A percentile compares a stretch with the other conserved stretches of the same genome.
Evolutionary conservation across 2,888 invertebrate species (phyloP).

Genomic region (Hirtodrosophila trivittata): DNA sequence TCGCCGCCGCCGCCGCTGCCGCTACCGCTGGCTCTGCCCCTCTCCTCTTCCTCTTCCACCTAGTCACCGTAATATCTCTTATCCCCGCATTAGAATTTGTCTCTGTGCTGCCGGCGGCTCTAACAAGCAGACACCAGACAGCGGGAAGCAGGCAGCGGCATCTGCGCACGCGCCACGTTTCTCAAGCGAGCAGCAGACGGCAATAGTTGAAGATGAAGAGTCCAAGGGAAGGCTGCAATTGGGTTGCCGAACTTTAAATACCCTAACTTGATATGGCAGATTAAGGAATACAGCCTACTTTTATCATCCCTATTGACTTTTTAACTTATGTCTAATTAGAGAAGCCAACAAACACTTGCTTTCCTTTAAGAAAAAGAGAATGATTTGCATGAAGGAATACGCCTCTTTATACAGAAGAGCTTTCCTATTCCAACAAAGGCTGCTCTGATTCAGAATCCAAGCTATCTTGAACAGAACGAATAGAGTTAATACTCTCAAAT

Average conservation of each 20-base stretch:
- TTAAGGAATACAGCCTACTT: too few relatives aligned
- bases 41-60: not conserved
- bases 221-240: not conserved
- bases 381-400: too few relatives aligned
- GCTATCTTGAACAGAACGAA: too few relatives aligned
- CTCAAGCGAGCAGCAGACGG: constrained; percentile 19
- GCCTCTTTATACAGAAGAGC: too few relatives aligned
- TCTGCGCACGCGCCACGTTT: constrained; percentile 71
- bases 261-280: not conserved
- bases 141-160: constrained; percentile 15
- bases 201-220: constrained; percentile 19
- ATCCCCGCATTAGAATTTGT: constrained; percentile 74
- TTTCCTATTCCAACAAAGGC: too few relatives aligned
- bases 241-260: not conserved
- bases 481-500: too few relatives aligned
- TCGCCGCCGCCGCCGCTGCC: constrained; percentile 18
- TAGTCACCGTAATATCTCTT: constrained; percentile 52
- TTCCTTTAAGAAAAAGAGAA: too few relatives aligned
- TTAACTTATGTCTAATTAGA: too few relatives aligned
- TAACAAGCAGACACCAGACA: constrained; percentile 13
- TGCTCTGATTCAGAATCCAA: too few relatives aligned
- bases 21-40: too few relatives aligned
- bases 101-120: constrained; percentile 60
- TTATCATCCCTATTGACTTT: too few relatives aligned
- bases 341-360: too few relatives aligned